A percentile compares a stretch with the other conserved stretches of the same genome.
phyloP scores from a whole-genome alignment of 2,797 vertebrate species.

The Hemitrygon akajei region DNA sequence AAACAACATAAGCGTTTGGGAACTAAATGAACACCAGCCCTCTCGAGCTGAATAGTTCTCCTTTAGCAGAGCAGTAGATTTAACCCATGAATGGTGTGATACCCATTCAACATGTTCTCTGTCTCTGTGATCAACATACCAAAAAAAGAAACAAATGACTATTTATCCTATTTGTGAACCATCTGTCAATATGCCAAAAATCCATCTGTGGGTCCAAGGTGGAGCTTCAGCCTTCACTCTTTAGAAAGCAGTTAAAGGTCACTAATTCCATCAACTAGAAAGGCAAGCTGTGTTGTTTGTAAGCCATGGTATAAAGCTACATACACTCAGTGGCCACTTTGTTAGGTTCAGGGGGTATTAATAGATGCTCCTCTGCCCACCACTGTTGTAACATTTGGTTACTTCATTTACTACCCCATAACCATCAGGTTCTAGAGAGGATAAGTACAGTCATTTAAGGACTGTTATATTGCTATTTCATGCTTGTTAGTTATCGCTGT shows the following conservation, averaged over 20 bases:
- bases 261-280: neutral
- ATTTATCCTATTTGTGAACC: neutral
- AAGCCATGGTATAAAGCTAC: neutral
- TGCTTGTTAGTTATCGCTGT: too few species aligned
- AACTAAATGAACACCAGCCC: constrained; percentile 35
- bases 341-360: too few species aligned
- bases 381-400: too few species aligned
- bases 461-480: too few species aligned
- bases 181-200: neutral
- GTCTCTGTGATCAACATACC: neutral
- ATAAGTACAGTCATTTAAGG: too few species aligned
- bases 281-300: neutral
- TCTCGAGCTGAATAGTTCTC: constrained; percentile 3
- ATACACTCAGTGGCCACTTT: neutral
- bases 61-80: neutral
- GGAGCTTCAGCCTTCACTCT: neutral
- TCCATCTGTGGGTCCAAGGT: neutral
- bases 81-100: neutral
- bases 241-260: neutral
- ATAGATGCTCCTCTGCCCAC: too few species aligned
- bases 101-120: neutral
- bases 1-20: constrained; percentile 29
- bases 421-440: too few species aligned
- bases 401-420: too few species aligned
- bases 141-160: neutral